Evolutionary conservation across 2,113 vertebrate species (phyloP).

Genomic region (Columba janthina): DNA sequence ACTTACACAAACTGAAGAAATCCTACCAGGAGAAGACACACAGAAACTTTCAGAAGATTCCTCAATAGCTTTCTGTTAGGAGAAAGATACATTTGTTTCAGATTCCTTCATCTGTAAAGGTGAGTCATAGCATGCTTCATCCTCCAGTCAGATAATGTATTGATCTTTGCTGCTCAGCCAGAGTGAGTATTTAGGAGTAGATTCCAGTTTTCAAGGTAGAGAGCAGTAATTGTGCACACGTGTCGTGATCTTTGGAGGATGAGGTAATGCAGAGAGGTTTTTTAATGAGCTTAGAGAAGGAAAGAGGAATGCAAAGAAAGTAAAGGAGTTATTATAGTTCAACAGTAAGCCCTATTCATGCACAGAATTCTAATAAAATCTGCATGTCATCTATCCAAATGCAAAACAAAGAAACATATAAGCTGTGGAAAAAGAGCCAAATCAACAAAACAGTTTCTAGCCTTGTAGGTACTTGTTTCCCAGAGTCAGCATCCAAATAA

Average conservation of each 20-base stretch:
- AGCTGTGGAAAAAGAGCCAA: neutral
- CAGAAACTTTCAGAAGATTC: constrained; percentile 15
- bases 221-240: neutral
- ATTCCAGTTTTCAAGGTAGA: constrained; percentile 9
- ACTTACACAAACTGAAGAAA: neutral
- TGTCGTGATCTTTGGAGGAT: neutral
- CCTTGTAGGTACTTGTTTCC: neutral
- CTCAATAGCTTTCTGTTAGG: constrained; percentile 1
- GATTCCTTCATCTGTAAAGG: constrained; percentile 21
- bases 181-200: constrained; percentile 40
- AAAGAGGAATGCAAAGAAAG: neutral
- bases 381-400: neutral
- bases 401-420: neutral
- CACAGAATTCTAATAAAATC: neutral
- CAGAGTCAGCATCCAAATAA: neutral
- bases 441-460: neutral
- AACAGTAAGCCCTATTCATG: neutral
- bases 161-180: constrained; percentile 40
- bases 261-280: neutral
- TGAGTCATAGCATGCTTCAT: constrained; percentile 28
- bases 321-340: neutral
- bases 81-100: constrained; percentile 22
- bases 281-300: neutral
- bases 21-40: neutral
- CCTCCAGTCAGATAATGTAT: constrained; percentile 26